Percentiles rank a stretch among this genome's conserved stretches.
phyloP scores from a whole-genome alignment of 2,113 vertebrate genomes.

The Cynocephalus volans region DNA sequence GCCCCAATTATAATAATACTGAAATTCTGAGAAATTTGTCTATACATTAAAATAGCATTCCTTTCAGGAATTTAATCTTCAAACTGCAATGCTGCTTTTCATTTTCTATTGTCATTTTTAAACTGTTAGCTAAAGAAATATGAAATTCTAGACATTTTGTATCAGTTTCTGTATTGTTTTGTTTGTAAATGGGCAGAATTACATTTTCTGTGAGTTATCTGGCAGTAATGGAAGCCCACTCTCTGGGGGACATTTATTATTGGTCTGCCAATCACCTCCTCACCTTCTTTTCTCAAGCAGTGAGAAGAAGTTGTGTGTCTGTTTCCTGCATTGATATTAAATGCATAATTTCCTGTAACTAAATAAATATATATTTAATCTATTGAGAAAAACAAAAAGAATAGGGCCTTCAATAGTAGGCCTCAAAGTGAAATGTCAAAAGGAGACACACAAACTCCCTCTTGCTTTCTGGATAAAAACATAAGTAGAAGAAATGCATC shows the following conservation, averaged over 20 bases:
- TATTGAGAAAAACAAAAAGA: background rate
- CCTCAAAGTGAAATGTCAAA: slow-evolving; percentile 10
- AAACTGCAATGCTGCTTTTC: background rate
- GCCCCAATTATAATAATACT: background rate
- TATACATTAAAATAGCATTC: background rate
- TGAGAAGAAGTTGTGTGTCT: slow-evolving; percentile 21
- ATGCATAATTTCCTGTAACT: slow-evolving; percentile 55
- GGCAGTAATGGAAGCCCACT: background rate
- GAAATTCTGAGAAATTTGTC: background rate
- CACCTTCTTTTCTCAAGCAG: slow-evolving; percentile 16
- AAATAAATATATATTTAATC: slow-evolving; percentile 64
- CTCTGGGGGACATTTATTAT: background rate
- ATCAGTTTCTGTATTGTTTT: background rate
- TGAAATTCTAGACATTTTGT: background rate
- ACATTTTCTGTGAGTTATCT: background rate
- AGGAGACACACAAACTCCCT: background rate
- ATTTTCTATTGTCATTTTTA: background rate
- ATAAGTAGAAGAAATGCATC: background rate
- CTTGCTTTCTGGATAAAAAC: background rate
- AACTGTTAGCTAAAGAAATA: background rate
- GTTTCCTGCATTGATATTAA: slow-evolving; percentile 61
- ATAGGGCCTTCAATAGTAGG: background rate
- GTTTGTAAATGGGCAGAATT: slow-evolving; percentile 29
- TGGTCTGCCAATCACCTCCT: slow-evolving; percentile 47
- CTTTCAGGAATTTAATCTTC: background rate